Percentiles rank a stretch among this genome's conserved stretches.
phyloP scores from a whole-genome alignment of 2,888 invertebrate genomes.

The Metacarcinus magister region DNA sequence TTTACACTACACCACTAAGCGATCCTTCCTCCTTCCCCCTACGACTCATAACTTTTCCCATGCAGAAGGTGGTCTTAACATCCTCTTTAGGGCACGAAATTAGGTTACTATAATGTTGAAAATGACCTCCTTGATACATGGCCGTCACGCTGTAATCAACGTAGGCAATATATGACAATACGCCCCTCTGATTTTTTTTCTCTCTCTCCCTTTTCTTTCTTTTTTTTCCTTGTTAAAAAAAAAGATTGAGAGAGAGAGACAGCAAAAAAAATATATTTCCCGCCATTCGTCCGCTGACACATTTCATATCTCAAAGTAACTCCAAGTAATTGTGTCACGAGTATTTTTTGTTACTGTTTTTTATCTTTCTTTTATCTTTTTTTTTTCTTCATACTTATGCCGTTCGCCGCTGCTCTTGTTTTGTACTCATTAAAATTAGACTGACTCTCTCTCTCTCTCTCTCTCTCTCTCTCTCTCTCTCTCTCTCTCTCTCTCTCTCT shows the following conservation, averaged over 20 bases:
- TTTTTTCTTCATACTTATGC: neutral
- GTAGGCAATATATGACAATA: neutral
- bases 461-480: constrained; percentile 44
- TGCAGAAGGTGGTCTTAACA: neutral
- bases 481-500: constrained; percentile 26
- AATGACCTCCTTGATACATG: neutral
- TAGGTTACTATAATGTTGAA: neutral
- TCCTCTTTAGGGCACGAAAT: neutral
- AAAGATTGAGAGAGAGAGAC: too few relatives aligned
- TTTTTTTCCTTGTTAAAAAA: constrained; percentile 1
- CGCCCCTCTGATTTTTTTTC: neutral
- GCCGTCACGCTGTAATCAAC: neutral
- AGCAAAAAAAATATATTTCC: neutral
- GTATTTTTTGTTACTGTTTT: neutral
- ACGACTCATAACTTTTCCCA: neutral
- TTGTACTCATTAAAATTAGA: neutral
- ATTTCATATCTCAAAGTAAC: constrained; percentile 26
- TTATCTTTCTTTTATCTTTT: neutral
- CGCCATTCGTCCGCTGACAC: constrained; percentile 13
- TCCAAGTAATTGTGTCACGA: constrained; percentile 26
- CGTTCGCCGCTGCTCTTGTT: neutral
- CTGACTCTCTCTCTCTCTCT: constrained; percentile 47
- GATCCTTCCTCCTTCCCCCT: constrained; percentile 8
- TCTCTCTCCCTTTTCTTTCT: neutral
- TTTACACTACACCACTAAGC: neutral